Evolutionary conservation across 2,797 vertebrate genomes (phyloP).

Genomic region (Agapornis canus): DNA sequence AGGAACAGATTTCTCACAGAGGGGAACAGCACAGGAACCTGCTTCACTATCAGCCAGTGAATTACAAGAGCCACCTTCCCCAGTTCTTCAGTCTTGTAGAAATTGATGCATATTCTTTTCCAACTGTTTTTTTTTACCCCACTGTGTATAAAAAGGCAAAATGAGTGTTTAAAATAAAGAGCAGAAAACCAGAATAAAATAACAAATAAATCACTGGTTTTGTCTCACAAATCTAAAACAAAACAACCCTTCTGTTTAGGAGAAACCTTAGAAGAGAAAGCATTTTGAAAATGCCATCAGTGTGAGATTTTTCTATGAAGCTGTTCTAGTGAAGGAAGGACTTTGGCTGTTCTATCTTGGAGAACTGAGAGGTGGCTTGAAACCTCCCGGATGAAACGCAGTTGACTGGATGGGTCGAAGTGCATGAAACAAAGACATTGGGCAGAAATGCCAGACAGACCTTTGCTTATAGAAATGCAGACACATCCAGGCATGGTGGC

Average conservation of each 20-base stretch:
- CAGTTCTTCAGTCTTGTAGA: not conserved
- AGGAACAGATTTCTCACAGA: not conserved
- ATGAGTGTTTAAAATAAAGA: not conserved
- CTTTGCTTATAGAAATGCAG: not conserved
- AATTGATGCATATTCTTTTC: not conserved
- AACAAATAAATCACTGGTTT: not conserved
- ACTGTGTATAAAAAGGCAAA: not conserved
- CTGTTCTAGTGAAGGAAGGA: not conserved
- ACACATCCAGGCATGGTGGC: not conserved
- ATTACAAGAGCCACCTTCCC: not conserved
- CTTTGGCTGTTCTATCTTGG: not conserved
- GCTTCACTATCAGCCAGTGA: not conserved
- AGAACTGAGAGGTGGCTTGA: not conserved
- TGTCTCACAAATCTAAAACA: not conserved
- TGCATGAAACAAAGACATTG: not conserved
- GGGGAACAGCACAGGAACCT: not conserved
- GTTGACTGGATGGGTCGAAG: not conserved
- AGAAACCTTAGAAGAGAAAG: not conserved
- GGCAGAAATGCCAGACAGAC: not conserved
- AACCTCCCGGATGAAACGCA: not conserved
- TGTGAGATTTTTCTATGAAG: not conserved
- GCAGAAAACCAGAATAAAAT: not conserved
- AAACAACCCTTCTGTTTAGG: accelerated
- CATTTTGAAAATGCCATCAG: not conserved
- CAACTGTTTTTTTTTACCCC: accelerated